phyloP scores from a whole-genome alignment of 2,888 invertebrate genomes.

The Diplazon laetatorius region DNA sequence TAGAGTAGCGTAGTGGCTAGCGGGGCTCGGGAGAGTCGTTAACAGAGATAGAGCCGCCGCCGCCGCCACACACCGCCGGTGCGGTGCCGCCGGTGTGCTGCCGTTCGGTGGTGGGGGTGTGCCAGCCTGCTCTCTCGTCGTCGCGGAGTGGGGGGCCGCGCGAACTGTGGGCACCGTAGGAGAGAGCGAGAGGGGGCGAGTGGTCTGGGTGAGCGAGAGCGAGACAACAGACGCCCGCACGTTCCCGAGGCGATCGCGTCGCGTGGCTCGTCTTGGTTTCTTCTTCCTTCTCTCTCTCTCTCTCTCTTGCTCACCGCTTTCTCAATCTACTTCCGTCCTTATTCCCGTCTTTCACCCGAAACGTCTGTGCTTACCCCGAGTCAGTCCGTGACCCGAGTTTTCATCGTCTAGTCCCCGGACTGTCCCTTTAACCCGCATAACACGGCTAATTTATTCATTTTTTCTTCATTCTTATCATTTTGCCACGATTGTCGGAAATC shows the following conservation, averaged over 20 bases:
- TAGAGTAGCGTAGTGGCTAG: conserved; percentile 59
- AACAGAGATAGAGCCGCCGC: conserved; percentile 49
- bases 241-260: conserved; percentile 63
- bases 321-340: conserved; percentile 58
- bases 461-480: not conserved
- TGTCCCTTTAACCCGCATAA: conserved; percentile 56
- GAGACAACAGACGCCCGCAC: conserved; percentile 59
- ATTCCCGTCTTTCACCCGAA: conserved; percentile 62
- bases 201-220: conserved; percentile 35
- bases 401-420: conserved; percentile 54
- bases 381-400: conserved; percentile 63
- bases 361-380: conserved; percentile 36
- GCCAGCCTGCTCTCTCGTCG: too few species aligned
- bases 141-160: not conserved
- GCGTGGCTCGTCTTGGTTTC: conserved; percentile 61
- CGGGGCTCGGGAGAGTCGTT: conserved; percentile 42
- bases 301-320: conserved; percentile 49
- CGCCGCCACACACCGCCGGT: conserved; percentile 5
- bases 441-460: not conserved
- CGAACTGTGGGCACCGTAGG: conserved; percentile 43
- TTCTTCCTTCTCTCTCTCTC: conserved; percentile 32
- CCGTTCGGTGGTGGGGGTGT: conserved; percentile 15
- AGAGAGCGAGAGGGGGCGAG: conserved; percentile 31
- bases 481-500: too few species aligned
- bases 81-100: too few species aligned